phyloP scores from a whole-genome alignment of 2,888 invertebrate genomes.

The Platypus cylindrus region DNA sequence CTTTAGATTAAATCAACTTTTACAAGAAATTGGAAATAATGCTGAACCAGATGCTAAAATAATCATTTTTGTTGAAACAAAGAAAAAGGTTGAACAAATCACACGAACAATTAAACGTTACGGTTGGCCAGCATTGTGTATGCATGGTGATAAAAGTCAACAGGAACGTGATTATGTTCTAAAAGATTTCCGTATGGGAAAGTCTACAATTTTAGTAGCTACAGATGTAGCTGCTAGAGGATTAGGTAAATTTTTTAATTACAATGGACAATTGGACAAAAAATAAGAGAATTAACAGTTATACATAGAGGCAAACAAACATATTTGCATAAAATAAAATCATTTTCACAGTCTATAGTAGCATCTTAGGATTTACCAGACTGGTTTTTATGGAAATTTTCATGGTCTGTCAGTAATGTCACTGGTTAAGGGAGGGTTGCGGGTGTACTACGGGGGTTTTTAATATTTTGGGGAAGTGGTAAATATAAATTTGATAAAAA shows the following conservation, averaged over 20 bases:
- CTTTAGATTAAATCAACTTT: conserved; percentile 56
- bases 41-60: conserved; percentile 79
- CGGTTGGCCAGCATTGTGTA: conserved; percentile 63
- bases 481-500: too few relatives aligned
- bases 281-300: neutral
- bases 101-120: conserved; percentile 71
- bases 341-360: conserved; percentile 18
- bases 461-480: too few relatives aligned
- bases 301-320: neutral
- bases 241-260: conserved; percentile 58
- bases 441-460: too few relatives aligned
- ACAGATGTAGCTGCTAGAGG: conserved; percentile 97
- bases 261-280: neutral
- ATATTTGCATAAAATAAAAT: neutral
- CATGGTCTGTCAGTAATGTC: too few relatives aligned
- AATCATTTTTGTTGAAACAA: conserved; percentile 93
- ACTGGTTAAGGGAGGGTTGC: too few relatives aligned
- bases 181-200: conserved; percentile 77
- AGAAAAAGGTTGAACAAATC: conserved; percentile 70
- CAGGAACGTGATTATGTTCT: conserved; percentile 88
- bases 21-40: conserved; percentile 69
- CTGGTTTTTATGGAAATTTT: conserved; percentile 33
- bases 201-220: conserved; percentile 83
- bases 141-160: conserved; percentile 95
- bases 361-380: conserved; percentile 33